Evolutionary conservation across 2,113 vertebrate genomes (phyloP), one percentile per base, ranked within the genome.

Genomic region (Phainopepla nitens): DNA sequence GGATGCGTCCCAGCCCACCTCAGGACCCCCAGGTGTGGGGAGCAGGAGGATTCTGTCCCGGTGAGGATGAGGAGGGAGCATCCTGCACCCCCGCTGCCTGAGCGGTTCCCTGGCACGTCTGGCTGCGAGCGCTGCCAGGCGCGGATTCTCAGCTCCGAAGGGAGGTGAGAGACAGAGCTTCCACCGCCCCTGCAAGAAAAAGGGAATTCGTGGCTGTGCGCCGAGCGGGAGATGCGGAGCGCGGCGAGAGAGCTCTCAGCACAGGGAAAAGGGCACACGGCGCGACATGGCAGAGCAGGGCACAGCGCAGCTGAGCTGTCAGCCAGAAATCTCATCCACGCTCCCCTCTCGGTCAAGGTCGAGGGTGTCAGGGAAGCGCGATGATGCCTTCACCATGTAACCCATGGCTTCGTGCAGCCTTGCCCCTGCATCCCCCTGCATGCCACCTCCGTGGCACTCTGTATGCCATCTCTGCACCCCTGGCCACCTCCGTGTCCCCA

Each of bases 321-420:
- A 6, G 50, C 23, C 56, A 11, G 13, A 69, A 82, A 19, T 7
- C 19, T 29, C 39, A 3, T 24, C 53, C 11, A 2, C 10, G 8
- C 13, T 57, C 70, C 56, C 23, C 21, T 11, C 17, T 35, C 1
- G 27, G 49, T 35, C 42, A 88, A 79, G 91, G 80, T 41, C 64
- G 47, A n/a, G 35, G 22, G 13, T 29, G 28, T 10, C 31, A 8
- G 56, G 31, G 24, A 23, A 73, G 50, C 0, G 0, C 25, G 3
- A 33, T 0, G 8, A 42, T 33, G 65, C 25, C 23, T 18, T 9
- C 6, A 1, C 3, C 17, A 2, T 6, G 45, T 28, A 50, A 45
- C 53, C 33, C 33, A 6, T 6, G 0, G 2, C 18, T 5, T 21
- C 60, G 61, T 15, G 66, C 50, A 21, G 54, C 27, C 24, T 62